Evolutionary conservation across 2,113 vertebrate species (phyloP).

Genomic region (Boleophthalmus pectinirostris): DNA sequence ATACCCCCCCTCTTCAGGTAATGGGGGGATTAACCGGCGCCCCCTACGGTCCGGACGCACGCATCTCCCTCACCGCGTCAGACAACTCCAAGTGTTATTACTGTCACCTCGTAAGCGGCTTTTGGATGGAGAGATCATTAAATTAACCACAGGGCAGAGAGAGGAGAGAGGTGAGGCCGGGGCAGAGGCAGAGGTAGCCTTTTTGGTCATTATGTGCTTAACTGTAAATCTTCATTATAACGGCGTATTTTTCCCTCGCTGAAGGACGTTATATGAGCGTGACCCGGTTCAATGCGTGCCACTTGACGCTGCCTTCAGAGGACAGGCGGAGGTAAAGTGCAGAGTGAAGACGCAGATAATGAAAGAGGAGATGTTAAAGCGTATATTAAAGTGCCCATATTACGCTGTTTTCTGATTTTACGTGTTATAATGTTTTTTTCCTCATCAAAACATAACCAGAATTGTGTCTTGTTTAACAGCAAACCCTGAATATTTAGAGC

Average conservation of each 20-base stretch:
- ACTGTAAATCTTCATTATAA: conserved; percentile 58
- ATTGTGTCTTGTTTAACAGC: too few relatives aligned
- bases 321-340: not conserved
- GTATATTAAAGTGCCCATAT: not conserved
- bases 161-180: conserved; percentile 46
- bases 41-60: conserved; percentile 68
- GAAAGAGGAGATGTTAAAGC: not conserved
- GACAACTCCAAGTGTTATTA: conserved; percentile 76
- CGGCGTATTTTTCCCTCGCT: conserved; percentile 43
- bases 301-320: conserved; percentile 37
- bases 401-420: too few relatives aligned
- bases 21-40: conserved; percentile 76
- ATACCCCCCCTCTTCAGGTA: conserved; percentile 73
- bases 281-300: conserved; percentile 56
- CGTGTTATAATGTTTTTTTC: too few relatives aligned
- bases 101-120: conserved; percentile 65
- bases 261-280: conserved; percentile 44
- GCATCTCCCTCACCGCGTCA: conserved; percentile 51
- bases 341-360: not conserved
- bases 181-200: conserved; percentile 53
- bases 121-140: conserved; percentile 77
- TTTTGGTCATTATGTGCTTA: conserved; percentile 65
- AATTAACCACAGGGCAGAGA: conserved; percentile 78
- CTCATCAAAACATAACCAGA: too few relatives aligned
- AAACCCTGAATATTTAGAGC: too few relatives aligned